Base-by-base conservation (phyloP, 2,797 vertebrate species). In the Danio albolineatus region DNA sequence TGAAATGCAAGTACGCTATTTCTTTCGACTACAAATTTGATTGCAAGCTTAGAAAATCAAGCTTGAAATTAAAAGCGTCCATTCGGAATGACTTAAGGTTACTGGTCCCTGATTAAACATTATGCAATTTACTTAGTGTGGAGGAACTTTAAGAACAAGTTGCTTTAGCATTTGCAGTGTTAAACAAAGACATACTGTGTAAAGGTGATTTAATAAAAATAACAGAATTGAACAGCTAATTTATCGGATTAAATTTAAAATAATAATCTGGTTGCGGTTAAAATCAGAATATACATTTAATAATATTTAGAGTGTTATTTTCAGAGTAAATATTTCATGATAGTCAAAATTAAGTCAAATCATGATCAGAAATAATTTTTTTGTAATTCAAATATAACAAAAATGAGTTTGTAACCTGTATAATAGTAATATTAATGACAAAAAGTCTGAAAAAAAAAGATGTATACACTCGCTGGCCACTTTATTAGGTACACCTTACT, bases 11-110 rank as follows among this genome's bases (percentile, higher is more conserved):
- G 12, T 28, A 12, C 6, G 21, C 51, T 38, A 10, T 41, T 70
- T 17, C 6, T 48, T 67, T 12, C 4, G 4, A 28, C 8, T 51
- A 38, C 75, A 39, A 38, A 48, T 78, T 70, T 60, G 36, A 60
- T 51, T 60, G 19, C n/a, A 41, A 39, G 43, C 54, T 9, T 49
- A 39, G 64, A 60, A 69, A 69, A 69, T 78, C 53, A 67, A 70
- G 54, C 65, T 78, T 69, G 36, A 60, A 78, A 78, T 78, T 59
- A 61, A 69, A 60, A 41, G 54, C 12, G 59, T 16, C 54, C 28
- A 19, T 78, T 59, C 10, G 8, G 28, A 39, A 60, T 60, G 28
- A 49, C 61, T 66, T 28, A 9, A 21, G 2, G 5, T 70, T 39
- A 10, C 44, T 69, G 28, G 21, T 46, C 10, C 43, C 9, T 59